A percentile compares a stretch with the other conserved stretches of the same genome.
Conservation (phyloP, 2,797 vertebrate genomes). For the Psittacula derbiana region DNA sequence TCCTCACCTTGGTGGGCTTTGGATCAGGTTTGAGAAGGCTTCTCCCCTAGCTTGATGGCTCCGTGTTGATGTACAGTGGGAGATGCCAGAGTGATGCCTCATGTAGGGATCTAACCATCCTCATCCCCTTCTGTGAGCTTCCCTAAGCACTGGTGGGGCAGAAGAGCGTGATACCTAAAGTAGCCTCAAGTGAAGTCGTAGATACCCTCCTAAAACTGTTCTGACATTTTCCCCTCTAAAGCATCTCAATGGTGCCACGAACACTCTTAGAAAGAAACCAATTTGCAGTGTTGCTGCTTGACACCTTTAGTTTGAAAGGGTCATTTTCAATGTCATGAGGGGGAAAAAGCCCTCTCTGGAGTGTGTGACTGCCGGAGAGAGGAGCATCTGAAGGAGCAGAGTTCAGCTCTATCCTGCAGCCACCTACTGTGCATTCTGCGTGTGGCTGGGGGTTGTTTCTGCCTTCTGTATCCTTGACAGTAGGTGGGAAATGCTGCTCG, state of each 20-base stretch:
- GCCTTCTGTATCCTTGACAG: neutral
- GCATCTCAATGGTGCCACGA: neutral
- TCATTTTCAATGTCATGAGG: neutral
- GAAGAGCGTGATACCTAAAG: neutral
- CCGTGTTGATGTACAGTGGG: neutral
- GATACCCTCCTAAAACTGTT: neutral
- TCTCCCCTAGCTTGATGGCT: neutral
- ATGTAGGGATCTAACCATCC: neutral
- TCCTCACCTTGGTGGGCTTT: neutral
- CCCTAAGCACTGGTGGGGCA: neutral
- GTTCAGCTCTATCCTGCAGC: neutral
- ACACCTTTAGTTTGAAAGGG: neutral
- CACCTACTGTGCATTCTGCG: neutral
- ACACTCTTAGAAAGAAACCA: neutral
- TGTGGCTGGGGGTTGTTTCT: neutral
- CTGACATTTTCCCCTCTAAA: neutral
- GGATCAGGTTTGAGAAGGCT: neutral
- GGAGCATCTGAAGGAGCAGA: neutral
- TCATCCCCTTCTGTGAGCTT: neutral
- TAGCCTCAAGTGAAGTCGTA: neutral
- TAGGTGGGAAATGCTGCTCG: neutral
- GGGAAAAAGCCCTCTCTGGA: neutral
- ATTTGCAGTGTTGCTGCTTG: neutral
- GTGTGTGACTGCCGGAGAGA: neutral
- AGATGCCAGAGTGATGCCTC: neutral